These are phyloP conservation scores for Drosophila parvula DNA, from an alignment of 1,140 invertebrate species.

Conservation along the genomic window DNA sequence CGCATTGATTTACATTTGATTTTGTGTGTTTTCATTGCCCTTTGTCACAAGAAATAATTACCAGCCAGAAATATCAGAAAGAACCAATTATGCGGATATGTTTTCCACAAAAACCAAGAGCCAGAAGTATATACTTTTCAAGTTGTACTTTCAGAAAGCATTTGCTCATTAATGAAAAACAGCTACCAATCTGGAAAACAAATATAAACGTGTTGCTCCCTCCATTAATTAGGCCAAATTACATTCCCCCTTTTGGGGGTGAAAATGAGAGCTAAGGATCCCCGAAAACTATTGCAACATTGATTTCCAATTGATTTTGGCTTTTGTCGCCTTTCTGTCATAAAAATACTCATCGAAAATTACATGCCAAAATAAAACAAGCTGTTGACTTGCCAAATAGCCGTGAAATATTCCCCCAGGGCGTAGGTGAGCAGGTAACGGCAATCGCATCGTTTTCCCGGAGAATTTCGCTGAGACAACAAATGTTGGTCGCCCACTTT, in stretches of 20 bases:
- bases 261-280: constrained; percentile 3
- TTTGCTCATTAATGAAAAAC: neutral
- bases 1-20: constrained; percentile 24
- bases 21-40: neutral
- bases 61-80: neutral
- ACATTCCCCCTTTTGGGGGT: neutral
- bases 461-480: constrained; percentile 77
- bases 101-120: neutral
- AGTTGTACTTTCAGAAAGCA: no score
- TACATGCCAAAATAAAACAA: constrained; percentile 77
- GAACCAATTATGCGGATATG: neutral
- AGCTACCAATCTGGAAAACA: neutral
- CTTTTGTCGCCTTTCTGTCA: constrained; percentile 64
- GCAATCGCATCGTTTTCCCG: constrained; percentile 71
- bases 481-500: constrained; percentile 52
- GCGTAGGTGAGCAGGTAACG: constrained; percentile 80
- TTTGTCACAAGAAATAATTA: neutral
- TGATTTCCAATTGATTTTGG: constrained; percentile 80
- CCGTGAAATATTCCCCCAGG: constrained; percentile 81
- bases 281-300: constrained; percentile 53
- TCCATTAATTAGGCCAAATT: constrained; percentile 10
- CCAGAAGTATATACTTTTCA: no score
- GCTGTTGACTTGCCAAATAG: constrained; percentile 83
- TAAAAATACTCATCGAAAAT: constrained; percentile 82
- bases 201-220: neutral